These are phyloP conservation scores for Liopterus haemorrhoidalis DNA, from an alignment of 2,888 invertebrate genomes.

Conservation along the genomic window DNA sequence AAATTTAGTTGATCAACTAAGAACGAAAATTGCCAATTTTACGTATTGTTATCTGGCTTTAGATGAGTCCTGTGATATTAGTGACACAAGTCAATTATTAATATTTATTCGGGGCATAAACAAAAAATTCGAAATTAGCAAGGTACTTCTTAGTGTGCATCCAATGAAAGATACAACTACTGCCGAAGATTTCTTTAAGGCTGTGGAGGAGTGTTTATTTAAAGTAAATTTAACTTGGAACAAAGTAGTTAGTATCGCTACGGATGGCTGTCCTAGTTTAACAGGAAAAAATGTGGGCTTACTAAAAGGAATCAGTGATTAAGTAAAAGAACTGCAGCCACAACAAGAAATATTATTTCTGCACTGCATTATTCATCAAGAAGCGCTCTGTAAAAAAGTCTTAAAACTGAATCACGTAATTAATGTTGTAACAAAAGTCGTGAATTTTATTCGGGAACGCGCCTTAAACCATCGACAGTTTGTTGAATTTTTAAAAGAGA, in stretches of 20 bases:
- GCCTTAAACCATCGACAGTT: constrained; percentile 24
- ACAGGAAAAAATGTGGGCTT: constrained; percentile 25
- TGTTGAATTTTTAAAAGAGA: constrained; percentile 20
- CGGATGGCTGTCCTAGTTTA: constrained; percentile 27
- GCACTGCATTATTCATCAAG: constrained; percentile 31
- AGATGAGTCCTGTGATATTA: constrained; percentile 24
- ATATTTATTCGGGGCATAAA: constrained; percentile 22
- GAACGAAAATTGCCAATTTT: constrained; percentile 20
- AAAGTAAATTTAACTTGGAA: constrained; percentile 17
- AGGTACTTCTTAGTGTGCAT: constrained; percentile 21
- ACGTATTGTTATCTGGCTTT: constrained; percentile 22
- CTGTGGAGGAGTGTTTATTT: constrained; percentile 17
- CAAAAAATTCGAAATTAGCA: constrained; percentile 22
- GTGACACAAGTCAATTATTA: constrained; percentile 23
- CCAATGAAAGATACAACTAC: constrained; percentile 22
- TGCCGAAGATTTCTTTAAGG: constrained; percentile 19
- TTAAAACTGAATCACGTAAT: constrained; percentile 28
- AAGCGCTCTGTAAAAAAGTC: constrained; percentile 30
- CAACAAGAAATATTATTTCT: constrained; percentile 28
- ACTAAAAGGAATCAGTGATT: constrained; percentile 12
- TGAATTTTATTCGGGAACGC: constrained; percentile 27
- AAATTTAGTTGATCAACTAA: constrained; percentile 20
- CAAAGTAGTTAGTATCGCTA: constrained; percentile 21
- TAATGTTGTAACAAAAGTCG: constrained; percentile 26
- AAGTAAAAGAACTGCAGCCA: constrained; percentile 24